phyloP scores from a whole-genome alignment of 64 coral and sea anemone genomes.

The Stylophora pistillata region DNA sequence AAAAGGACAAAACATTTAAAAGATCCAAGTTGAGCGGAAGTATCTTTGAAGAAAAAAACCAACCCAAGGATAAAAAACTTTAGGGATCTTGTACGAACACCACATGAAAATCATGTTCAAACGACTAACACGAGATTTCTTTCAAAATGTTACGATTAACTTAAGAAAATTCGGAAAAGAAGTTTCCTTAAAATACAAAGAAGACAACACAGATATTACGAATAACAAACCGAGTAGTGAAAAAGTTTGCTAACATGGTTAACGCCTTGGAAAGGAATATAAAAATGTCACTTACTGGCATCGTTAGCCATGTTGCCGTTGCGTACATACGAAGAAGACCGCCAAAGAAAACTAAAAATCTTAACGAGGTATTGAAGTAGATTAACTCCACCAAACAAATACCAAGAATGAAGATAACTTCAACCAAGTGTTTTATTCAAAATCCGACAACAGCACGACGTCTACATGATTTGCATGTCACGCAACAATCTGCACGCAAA shows the following conservation, averaged over 20 bases:
- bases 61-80: too few relatives aligned
- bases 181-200: not conserved
- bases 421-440: not conserved
- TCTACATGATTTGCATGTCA: conserved; percentile 16
- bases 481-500: not conserved
- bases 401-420: conserved; percentile 13
- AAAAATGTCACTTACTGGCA: conserved; percentile 21
- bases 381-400: not conserved
- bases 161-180: not conserved
- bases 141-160: not conserved
- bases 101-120: not conserved
- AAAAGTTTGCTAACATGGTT: not conserved
- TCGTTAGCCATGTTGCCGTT: not conserved
- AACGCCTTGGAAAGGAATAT: not conserved
- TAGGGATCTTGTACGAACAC: too few relatives aligned
- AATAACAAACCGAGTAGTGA: not conserved
- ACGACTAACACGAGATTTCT: not conserved
- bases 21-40: too few relatives aligned
- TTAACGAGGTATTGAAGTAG: not conserved
- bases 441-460: conserved; percentile 15
- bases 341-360: not conserved
- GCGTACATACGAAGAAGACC: not conserved
- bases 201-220: not conserved
- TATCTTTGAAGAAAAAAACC: too few relatives aligned
- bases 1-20: too few relatives aligned